phyloP scores from a whole-genome alignment of 2,888 invertebrate genomes.

The Lissonota sp. region DNA sequence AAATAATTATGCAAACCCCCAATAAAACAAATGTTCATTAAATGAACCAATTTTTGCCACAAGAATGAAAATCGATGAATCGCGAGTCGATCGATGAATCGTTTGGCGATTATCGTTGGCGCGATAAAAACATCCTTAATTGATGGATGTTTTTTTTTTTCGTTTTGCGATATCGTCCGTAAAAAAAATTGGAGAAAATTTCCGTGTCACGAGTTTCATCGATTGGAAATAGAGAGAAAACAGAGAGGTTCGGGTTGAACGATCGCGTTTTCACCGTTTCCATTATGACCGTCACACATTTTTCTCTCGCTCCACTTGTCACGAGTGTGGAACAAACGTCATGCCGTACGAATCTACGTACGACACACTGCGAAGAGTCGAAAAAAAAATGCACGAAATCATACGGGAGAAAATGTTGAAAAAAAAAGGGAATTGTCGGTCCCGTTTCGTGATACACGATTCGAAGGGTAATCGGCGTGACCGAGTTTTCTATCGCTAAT shows the following conservation, averaged over 20 bases:
- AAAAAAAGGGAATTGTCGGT: conserved; percentile 67
- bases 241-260: too few relatives aligned
- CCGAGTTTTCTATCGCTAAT: conserved; percentile 75
- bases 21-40: too few relatives aligned
- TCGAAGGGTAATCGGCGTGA: conserved; percentile 71
- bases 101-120: too few relatives aligned
- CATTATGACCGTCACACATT: not conserved
- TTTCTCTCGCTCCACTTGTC: conserved; percentile 33
- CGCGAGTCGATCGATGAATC: too few relatives aligned
- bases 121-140: too few relatives aligned
- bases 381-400: conserved; percentile 8
- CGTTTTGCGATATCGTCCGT: not conserved
- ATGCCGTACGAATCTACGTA: conserved; percentile 1
- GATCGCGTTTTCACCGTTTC: conserved; percentile 4
- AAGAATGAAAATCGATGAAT: too few relatives aligned
- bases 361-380: not conserved
- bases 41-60: too few relatives aligned
- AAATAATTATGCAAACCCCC: too few relatives aligned
- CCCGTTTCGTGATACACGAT: conserved; percentile 62
- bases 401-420: conserved; percentile 16
- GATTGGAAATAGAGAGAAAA: too few relatives aligned
- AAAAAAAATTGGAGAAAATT: not conserved
- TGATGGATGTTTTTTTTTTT: too few relatives aligned
- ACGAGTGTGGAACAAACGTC: not conserved
- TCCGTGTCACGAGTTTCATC: not conserved